A percentile compares a stretch with the other conserved stretches of the same genome.
These are phyloP conservation scores for Aldabrachelys gigantea DNA, from an alignment of 2,113 vertebrate genomes.

Conservation along the genomic window DNA sequence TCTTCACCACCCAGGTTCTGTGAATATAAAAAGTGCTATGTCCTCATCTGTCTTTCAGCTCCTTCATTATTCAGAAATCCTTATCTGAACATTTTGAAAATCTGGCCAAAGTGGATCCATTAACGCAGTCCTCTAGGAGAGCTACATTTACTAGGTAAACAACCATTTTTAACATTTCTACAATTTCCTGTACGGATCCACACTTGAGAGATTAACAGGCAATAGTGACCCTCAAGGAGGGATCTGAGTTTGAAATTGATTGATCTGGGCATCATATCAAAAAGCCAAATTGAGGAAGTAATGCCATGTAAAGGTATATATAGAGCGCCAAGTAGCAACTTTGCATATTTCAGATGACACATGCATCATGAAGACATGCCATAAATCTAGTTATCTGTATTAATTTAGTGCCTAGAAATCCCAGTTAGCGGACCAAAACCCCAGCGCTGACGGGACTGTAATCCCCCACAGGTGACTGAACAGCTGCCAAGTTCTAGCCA, in stretches of 20 bases:
- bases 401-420: background rate
- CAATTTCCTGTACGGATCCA: background rate
- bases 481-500: background rate
- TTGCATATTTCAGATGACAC: background rate
- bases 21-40: background rate
- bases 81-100: background rate
- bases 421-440: background rate
- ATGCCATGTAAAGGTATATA: fast-evolving
- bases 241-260: background rate
- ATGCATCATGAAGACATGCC: background rate
- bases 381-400: background rate
- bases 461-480: slow-evolving; percentile 1
- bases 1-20: background rate
- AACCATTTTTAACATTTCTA: background rate
- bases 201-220: background rate
- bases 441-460: background rate
- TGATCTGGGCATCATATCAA: background rate
- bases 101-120: fast-evolving
- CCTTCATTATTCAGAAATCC: background rate
- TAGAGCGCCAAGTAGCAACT: fast-evolving
- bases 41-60: background rate
- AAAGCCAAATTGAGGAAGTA: background rate
- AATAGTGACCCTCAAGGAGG: background rate
- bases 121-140: background rate
- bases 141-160: background rate